Evolutionary conservation across 2,888 invertebrate species (phyloP).

Genomic region (Chirona hameri): DNA sequence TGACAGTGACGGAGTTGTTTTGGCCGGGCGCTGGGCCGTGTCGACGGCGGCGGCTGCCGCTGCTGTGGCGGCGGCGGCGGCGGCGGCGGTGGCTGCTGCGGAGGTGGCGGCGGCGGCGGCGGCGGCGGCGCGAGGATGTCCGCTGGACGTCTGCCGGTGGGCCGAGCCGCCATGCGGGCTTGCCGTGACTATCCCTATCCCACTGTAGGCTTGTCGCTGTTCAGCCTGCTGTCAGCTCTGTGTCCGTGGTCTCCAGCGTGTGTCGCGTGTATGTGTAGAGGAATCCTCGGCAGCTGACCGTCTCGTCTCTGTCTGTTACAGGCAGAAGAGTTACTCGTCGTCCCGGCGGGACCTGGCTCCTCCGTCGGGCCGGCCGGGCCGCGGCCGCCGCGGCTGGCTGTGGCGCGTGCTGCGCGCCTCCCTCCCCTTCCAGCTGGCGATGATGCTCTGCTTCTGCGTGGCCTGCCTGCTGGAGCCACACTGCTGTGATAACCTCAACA

Average conservation of each 20-base stretch:
- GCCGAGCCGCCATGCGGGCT: too few relatives aligned
- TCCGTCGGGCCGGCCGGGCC: slow-evolving; percentile 57
- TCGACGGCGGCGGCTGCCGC: slow-evolving; percentile 52
- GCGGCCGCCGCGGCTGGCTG: slow-evolving; percentile 60
- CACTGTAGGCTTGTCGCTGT: too few relatives aligned
- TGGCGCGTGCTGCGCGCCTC: slow-evolving; percentile 69
- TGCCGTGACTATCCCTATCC: too few relatives aligned
- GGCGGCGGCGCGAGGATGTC: too few relatives aligned
- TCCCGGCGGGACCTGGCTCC: slow-evolving; percentile 55
- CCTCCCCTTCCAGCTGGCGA: slow-evolving; percentile 70
- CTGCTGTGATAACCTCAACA: slow-evolving; percentile 74
- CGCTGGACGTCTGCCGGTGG: too few relatives aligned
- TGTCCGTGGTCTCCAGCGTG: too few relatives aligned
- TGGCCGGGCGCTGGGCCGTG: slow-evolving; percentile 43
- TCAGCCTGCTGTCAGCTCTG: too few relatives aligned
- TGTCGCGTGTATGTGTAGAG: too few relatives aligned
- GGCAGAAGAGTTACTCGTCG: slow-evolving; percentile 63
- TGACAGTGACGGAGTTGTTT: slow-evolving; percentile 28
- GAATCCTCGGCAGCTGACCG: slow-evolving; percentile 41
- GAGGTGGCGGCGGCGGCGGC: too few relatives aligned
- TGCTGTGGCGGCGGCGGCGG: too few relatives aligned
- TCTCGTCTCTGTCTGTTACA: slow-evolving; percentile 56
- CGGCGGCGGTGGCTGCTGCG: too few relatives aligned
- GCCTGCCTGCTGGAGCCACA: slow-evolving; percentile 70
- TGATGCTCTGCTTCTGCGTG: slow-evolving; percentile 67